These are phyloP conservation scores for Heliconius ethilla DNA, from an alignment of 2,888 invertebrate genomes.

Conservation along the genomic window DNA sequence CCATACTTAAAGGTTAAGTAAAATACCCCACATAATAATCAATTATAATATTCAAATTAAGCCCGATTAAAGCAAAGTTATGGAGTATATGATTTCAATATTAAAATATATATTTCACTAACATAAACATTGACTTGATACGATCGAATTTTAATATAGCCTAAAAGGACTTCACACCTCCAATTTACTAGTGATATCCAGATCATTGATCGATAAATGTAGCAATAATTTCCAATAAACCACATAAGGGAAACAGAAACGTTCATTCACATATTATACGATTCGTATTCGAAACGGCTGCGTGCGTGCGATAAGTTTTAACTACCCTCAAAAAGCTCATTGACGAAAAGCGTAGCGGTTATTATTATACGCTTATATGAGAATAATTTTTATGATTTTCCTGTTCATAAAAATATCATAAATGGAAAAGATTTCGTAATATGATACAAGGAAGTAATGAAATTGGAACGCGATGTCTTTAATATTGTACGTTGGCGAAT, in stretches of 20 bases:
- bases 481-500: constrained; percentile 5
- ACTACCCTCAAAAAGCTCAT: constrained; percentile 43
- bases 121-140: constrained; percentile 1
- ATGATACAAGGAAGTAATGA: constrained; percentile 14
- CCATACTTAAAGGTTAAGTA: too few species aligned
- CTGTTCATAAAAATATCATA: constrained; percentile 1
- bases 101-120: constrained; percentile 4
- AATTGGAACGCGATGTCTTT: constrained; percentile 7
- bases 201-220: constrained; percentile 33
- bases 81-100: background rate
- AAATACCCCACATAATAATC: too few species aligned
- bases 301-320: constrained; percentile 44
- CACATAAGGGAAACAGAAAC: constrained; percentile 36
- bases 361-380: constrained; percentile 36
- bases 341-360: constrained; percentile 42
- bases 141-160: constrained; percentile 8
- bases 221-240: constrained; percentile 34
- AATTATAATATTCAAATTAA: too few species aligned
- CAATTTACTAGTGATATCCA: constrained; percentile 25
- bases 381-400: constrained; percentile 30
- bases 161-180: constrained; percentile 2
- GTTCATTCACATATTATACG: constrained; percentile 39
- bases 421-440: constrained; percentile 19
- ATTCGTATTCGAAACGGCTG: constrained; percentile 40
- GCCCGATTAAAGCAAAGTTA: too few species aligned